Conservation (phyloP, 2,888 invertebrate species). For the Bugula neritina region DNA sequence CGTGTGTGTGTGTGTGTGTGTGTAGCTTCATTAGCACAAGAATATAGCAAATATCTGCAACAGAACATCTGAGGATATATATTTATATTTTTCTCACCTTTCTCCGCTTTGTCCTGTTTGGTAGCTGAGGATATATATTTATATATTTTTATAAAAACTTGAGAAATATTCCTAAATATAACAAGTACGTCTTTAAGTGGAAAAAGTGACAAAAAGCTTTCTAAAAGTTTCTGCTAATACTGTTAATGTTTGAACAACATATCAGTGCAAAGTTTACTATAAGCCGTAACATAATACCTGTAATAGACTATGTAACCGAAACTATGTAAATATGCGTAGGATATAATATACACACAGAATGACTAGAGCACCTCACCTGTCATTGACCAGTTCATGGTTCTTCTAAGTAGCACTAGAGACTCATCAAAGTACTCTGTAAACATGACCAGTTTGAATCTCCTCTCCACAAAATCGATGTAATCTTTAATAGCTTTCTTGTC, state of each 20-base stretch:
- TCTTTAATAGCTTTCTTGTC: neutral
- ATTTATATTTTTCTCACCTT: neutral
- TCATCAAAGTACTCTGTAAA: conserved; percentile 25
- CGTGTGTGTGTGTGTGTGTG: no score
- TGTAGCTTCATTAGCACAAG: no score
- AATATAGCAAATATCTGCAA: no score
- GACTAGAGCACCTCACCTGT: conserved; percentile 4
- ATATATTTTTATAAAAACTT: neutral
- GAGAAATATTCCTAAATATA: neutral
- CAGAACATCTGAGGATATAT: neutral
- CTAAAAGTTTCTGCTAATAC: no score
- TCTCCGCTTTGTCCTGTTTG: no score
- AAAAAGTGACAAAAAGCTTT: no score
- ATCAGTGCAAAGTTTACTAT: no score
- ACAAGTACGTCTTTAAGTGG: neutral
- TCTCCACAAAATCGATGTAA: conserved; percentile 6
- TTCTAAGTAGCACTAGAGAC: conserved; percentile 11
- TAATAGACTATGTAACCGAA: no score
- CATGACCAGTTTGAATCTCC: conserved; percentile 6
- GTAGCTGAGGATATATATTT: neutral
- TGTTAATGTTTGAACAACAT: no score
- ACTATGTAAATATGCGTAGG: no score
- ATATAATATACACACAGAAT: no score
- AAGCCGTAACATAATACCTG: no score
- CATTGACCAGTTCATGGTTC: conserved; percentile 19